Percentiles rank a stretch among this genome's conserved stretches.
Conservation (phyloP, 1,140 invertebrate species). For the Drosophila micromelanica region DNA sequence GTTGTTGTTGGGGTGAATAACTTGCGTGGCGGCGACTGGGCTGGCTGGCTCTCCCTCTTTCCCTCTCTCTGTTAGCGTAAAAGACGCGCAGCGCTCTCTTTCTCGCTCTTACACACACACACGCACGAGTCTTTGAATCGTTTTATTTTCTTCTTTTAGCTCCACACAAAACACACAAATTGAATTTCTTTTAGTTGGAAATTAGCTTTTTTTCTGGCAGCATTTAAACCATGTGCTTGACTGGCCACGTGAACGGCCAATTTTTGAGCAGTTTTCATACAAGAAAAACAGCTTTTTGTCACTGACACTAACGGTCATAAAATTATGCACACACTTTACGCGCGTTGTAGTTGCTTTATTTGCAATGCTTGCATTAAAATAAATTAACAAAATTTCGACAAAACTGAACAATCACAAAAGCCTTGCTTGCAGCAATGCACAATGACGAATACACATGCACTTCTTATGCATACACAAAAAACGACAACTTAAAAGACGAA, state of each 20-base stretch:
- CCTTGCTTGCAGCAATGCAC: slow-evolving; percentile 31
- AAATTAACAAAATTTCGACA: slow-evolving; percentile 16
- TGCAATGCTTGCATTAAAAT: slow-evolving; percentile 15
- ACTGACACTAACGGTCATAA: slow-evolving; percentile 35
- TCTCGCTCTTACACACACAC: slow-evolving; percentile 39
- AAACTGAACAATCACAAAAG: slow-evolving; percentile 15
- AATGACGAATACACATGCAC: slow-evolving; percentile 40
- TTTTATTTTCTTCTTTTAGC: slow-evolving; percentile 61
- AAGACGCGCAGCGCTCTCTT: slow-evolving; percentile 31
- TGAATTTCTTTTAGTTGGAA: slow-evolving; percentile 71
- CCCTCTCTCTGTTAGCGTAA: slow-evolving; percentile 46
- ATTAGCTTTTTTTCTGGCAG: slow-evolving; percentile 46
- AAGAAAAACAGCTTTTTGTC: slow-evolving; percentile 39
- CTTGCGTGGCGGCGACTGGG: slow-evolving; percentile 74
- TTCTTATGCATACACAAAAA: slow-evolving; percentile 54
- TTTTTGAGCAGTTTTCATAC: slow-evolving; percentile 47
- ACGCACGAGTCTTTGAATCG: slow-evolving; percentile 25
- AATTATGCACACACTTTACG: slow-evolving; percentile 32
- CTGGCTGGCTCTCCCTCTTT: slow-evolving; percentile 62
- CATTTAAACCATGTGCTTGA: slow-evolving; percentile 52
- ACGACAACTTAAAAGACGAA: slow-evolving; percentile 57
- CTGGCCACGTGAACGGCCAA: slow-evolving; percentile 51
- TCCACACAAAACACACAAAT: slow-evolving; percentile 56
- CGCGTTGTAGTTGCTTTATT: slow-evolving; percentile 21
- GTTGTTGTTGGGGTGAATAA: slow-evolving; percentile 81